Conservation (phyloP, 2,797 vertebrate genomes). For the Coracias cyanogaster region DNA sequence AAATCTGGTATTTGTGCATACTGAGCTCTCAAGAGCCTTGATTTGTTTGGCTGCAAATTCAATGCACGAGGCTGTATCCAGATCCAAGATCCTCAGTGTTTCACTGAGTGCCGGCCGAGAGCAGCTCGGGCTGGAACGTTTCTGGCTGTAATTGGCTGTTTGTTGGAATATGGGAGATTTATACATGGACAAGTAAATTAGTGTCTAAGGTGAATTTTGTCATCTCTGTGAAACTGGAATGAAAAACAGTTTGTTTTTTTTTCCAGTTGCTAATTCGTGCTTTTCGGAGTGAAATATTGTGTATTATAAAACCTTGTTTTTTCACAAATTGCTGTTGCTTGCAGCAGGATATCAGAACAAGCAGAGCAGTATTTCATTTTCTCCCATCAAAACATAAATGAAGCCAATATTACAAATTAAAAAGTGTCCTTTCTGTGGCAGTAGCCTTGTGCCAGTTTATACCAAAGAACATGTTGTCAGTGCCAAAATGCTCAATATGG, state of each 20-base stretch:
- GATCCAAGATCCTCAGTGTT: neutral
- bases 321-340: slow-evolving; percentile 6
- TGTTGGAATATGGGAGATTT: slow-evolving; percentile 18
- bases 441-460: neutral
- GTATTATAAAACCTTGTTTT: neutral
- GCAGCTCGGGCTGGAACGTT: slow-evolving; percentile 18
- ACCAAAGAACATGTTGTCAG: neutral
- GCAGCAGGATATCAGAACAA: neutral
- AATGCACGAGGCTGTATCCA: neutral
- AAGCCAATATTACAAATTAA: slow-evolving; percentile 28
- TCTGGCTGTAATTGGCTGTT: slow-evolving; percentile 25
- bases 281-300: slow-evolving; percentile 27
- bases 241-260: neutral
- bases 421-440: slow-evolving; percentile 13
- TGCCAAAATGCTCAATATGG: slow-evolving; percentile 21
- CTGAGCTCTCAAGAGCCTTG: slow-evolving; percentile 13
- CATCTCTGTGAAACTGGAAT: slow-evolving; percentile 17
- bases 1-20: slow-evolving; percentile 40
- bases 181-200: slow-evolving; percentile 25
- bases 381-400: slow-evolving; percentile 29
- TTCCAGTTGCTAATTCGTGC: neutral
- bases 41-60: slow-evolving; percentile 45
- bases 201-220: slow-evolving; percentile 51
- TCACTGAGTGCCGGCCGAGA: neutral
- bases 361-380: neutral